A percentile compares a stretch with the other conserved stretches of the same genome.
Conservation (phyloP, 2,888 invertebrate species). For the Cistogaster globosa region DNA sequence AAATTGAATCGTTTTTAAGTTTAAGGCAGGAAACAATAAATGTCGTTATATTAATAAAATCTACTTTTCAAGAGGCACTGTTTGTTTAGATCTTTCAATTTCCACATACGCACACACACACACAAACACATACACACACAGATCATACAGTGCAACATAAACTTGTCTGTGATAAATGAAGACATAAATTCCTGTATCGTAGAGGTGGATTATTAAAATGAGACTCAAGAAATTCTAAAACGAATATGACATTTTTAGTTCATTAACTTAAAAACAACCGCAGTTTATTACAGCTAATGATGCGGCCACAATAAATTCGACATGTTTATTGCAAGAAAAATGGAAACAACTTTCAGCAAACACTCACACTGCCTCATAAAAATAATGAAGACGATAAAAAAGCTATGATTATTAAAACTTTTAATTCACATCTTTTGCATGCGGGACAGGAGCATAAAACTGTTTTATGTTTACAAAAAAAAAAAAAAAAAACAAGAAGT, state of each 20-base stretch:
- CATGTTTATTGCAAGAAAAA: constrained; percentile 63
- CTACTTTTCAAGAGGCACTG: neutral
- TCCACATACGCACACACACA: neutral
- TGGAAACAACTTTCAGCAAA: constrained; percentile 51
- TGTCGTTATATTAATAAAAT: constrained; percentile 28
- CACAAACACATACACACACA: neutral
- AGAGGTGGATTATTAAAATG: neutral
- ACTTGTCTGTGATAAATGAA: constrained; percentile 46
- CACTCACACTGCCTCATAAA: constrained; percentile 28
- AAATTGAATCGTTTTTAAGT: too few relatives aligned
- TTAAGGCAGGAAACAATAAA: constrained; percentile 34
- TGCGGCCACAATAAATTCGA: constrained; percentile 56
- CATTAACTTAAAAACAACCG: constrained; percentile 62
- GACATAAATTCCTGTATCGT: constrained; percentile 34
- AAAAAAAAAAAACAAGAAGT: neutral
- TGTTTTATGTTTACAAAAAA: neutral
- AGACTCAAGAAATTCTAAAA: constrained; percentile 38
- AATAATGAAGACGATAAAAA: constrained; percentile 57
- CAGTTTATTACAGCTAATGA: constrained; percentile 47
- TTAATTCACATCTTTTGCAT: neutral
- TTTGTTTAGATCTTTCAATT: neutral
- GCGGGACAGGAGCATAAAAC: neutral
- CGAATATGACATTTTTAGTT: constrained; percentile 64
- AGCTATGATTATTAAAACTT: constrained; percentile 16
- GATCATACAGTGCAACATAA: neutral